phyloP scores from a whole-genome alignment of 2,113 vertebrate genomes.

The Cynopterus brachyotis region DNA sequence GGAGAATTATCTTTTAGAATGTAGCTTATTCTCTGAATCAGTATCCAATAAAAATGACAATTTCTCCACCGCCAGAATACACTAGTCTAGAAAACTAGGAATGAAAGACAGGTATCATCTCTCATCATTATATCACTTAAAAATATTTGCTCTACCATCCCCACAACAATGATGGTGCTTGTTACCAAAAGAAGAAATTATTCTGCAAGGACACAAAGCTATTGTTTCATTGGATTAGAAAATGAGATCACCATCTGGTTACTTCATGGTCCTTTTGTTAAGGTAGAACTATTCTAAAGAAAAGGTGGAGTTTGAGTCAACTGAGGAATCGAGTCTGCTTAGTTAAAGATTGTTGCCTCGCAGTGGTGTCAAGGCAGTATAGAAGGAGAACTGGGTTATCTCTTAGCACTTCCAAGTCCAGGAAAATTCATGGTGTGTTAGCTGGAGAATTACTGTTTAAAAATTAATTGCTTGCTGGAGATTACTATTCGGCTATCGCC shows the following conservation, averaged over 20 bases:
- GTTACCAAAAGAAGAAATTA: neutral
- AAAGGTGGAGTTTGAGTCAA: neutral
- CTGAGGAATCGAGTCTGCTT: neutral
- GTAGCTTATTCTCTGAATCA: conserved; percentile 1
- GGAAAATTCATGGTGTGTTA: no score
- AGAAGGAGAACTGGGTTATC: neutral
- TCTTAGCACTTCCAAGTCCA: neutral
- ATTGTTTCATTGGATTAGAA: neutral
- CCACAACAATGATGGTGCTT: neutral
- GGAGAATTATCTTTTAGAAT: neutral
- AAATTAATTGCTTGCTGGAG: no score
- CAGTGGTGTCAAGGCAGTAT: neutral
- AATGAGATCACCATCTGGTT: neutral
- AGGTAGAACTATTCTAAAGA: neutral
- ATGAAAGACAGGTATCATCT: neutral
- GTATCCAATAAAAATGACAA: neutral
- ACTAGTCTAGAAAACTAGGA: neutral
- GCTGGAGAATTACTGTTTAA: no score
- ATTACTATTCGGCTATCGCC: no score
- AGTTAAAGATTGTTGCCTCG: neutral
- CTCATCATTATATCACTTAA: neutral
- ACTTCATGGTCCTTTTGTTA: neutral
- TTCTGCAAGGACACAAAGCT: neutral
- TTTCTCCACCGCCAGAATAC: neutral
- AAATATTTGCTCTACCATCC: neutral